Base-by-base conservation (phyloP, 2,113 vertebrate genomes). In the Malurus melanocephalus region DNA sequence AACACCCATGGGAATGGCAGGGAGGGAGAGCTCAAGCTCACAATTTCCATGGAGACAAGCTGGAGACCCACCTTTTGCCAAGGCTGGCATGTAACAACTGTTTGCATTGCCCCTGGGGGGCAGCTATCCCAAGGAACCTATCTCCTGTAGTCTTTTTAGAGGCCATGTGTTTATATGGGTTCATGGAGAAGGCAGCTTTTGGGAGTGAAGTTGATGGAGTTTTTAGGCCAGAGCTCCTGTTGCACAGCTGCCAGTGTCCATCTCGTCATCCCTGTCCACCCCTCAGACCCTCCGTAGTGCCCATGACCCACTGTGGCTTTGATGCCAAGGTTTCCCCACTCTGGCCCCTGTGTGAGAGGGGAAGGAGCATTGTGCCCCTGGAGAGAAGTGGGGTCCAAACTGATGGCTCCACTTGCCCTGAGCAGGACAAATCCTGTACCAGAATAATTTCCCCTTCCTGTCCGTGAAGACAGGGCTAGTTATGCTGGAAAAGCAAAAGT, bases 271-370 rank as follows among this genome's bases (percentile, higher is more conserved):
- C 11, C 55, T 42, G 30, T 59, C 30, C 18, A 75, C 28, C 10
- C 19, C 15, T 57, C 38, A 61, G 22, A 6, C 17, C 2, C 4
- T 61, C 23, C 11, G 16, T 13, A 51, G 27, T 53, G 38, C 10
- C 28, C 22, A 45, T 52, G 38, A 24, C 19, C 11, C 1, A 0
- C 45, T 38, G 19, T 30, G 30, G 20, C 52, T 87, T 82, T 77
- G 30, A 13, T 61, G 8, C 19, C 28, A 49, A 35, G 7, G 23
- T 46, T 89, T 87, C 32, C 12, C 32, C 2, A 3, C 30, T 66
- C 33, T 59, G 9, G 38, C 7, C 7, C 46, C n/a, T 51, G 8
- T 13, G 16, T 1, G 1, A 20, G 14, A 86, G 14, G 3, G 3
- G n/a, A 86, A 76, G 28, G n/a, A 56, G 2, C 21, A 56, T 81